Conservation (phyloP, 2,113 vertebrate species). For the Chaetops frenatus region DNA sequence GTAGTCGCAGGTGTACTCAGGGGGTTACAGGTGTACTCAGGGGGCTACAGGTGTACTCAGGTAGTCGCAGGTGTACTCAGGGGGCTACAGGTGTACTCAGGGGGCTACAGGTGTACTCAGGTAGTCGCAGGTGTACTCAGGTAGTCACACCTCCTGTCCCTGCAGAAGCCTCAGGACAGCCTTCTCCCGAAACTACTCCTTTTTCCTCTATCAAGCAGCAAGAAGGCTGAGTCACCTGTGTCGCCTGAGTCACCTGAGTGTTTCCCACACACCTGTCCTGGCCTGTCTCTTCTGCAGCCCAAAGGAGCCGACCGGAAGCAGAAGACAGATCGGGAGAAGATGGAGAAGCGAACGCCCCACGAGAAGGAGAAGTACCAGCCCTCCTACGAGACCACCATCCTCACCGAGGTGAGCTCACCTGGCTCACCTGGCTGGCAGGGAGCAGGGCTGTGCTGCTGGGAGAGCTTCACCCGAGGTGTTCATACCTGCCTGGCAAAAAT, state of each 20-base stretch:
- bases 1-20: not conserved
- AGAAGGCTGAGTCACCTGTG: not conserved
- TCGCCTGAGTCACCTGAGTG: not conserved
- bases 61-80: not conserved
- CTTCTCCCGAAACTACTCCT: not conserved
- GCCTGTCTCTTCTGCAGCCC: slow-evolving; percentile 72
- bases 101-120: not conserved
- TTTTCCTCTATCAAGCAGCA: not conserved
- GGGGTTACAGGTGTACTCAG: not conserved
- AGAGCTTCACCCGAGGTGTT: not conserved
- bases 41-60: not conserved
- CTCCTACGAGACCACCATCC: slow-evolving; percentile 96
- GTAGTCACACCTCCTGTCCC: not conserved
- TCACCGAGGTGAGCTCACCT: slow-evolving; percentile 84
- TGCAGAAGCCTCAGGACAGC: not conserved
- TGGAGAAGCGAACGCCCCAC: slow-evolving; percentile 94
- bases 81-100: too few relatives aligned
- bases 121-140: not conserved
- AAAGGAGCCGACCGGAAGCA: slow-evolving; percentile 98
- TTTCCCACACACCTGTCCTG: not conserved
- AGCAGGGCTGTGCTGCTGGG: not conserved
- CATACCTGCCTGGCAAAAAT: rapidly evolving
- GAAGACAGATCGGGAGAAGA: slow-evolving; percentile 96
- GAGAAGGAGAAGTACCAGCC: slow-evolving; percentile 98
- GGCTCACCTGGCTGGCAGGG: too few relatives aligned